Conservation (phyloP, 2,113 vertebrate genomes). For the Ailurus styani region DNA sequence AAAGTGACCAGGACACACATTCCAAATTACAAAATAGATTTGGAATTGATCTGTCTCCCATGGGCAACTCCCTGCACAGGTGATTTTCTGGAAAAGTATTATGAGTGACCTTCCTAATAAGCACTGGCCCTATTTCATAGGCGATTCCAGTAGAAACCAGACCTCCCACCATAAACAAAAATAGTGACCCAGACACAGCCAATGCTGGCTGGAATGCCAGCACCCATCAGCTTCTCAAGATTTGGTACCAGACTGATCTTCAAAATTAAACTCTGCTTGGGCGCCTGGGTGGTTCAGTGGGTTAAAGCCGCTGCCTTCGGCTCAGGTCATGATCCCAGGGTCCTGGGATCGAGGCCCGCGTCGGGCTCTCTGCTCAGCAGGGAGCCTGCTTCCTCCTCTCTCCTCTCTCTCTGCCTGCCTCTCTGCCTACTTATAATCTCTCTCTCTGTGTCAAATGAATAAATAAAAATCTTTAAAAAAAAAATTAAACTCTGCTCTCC, state of each 20-base stretch:
- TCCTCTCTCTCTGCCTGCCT: too few species aligned
- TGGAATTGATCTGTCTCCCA: neutral
- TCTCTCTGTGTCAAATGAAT: too few species aligned
- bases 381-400: too few species aligned
- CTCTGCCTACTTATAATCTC: too few species aligned
- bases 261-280: neutral
- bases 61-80: neutral
- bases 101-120: neutral
- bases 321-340: too few species aligned
- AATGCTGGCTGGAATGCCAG: neutral
- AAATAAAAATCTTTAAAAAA: too few species aligned
- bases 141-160: neutral
- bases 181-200: neutral
- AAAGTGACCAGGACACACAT: neutral
- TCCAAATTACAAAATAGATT: neutral
- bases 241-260: neutral
- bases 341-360: too few species aligned
- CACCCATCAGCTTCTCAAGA: neutral
- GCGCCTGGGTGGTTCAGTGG: too few species aligned
- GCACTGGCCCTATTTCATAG: neutral
- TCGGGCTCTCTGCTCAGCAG: too few species aligned
- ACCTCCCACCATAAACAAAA: neutral
- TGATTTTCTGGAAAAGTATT: neutral
- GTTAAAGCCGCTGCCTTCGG: too few species aligned
- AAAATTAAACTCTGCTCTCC: neutral